Conservation (phyloP, 2,113 vertebrate species). For the Todiramphus saurophagus region DNA sequence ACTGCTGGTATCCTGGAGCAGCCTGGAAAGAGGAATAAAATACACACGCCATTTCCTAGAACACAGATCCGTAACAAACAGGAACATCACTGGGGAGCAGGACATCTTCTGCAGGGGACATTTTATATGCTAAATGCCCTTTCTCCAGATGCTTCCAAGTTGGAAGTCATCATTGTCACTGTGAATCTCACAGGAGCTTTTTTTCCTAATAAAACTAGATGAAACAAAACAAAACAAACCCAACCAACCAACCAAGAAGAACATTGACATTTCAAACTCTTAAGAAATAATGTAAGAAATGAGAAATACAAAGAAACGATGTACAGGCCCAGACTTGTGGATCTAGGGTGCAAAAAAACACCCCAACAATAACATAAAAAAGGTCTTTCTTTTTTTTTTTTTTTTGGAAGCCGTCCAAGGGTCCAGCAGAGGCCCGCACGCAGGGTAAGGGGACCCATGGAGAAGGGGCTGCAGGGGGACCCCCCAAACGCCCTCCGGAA, state of each 20-base stretch:
- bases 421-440: not conserved
- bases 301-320: not conserved
- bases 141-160: not conserved
- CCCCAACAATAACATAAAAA: not conserved
- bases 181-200: not conserved
- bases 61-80: not conserved
- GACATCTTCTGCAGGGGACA: not conserved
- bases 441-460: fast-evolving
- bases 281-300: not conserved
- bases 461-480: not conserved
- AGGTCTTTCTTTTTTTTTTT: too few species aligned
- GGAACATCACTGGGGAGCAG: not conserved
- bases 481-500: not conserved
- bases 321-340: not conserved
- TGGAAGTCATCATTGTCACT: not conserved
- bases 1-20: not conserved
- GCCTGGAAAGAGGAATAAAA: not conserved
- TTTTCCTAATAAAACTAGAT: not conserved
- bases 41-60: not conserved
- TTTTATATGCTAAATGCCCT: not conserved
- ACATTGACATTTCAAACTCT: not conserved
- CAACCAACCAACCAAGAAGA: not conserved
- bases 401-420: not conserved
- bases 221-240: too few species aligned
- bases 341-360: not conserved